A percentile compares a stretch with the other conserved stretches of the same genome.
Evolutionary conservation across 2,888 invertebrate species (phyloP).

Genomic region (Sarcophaga subvicina): DNA sequence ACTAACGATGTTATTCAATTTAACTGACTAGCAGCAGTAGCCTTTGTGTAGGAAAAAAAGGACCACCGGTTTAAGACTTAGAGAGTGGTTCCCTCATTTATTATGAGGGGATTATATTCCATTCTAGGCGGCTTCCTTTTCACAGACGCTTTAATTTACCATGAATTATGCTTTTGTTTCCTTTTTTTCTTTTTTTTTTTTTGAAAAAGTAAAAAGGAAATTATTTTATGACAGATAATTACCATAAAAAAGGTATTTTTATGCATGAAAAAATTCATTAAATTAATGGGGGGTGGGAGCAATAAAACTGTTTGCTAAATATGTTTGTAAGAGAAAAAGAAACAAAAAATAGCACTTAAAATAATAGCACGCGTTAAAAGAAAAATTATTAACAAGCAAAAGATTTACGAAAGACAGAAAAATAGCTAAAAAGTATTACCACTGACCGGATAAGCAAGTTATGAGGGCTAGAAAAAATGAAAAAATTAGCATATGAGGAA

Average conservation of each 20-base stretch:
- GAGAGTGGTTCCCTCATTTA: background rate
- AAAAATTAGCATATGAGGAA: too few species aligned
- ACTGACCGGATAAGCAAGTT: too few species aligned
- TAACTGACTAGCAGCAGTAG: background rate
- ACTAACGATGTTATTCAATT: conserved; percentile 29
- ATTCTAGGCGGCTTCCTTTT: background rate
- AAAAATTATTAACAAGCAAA: too few species aligned
- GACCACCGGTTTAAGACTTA: background rate
- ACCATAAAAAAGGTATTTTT: conserved; percentile 15
- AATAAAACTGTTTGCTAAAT: background rate
- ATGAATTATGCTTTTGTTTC: background rate
- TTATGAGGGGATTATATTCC: background rate
- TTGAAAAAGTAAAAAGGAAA: background rate
- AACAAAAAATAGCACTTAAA: too few species aligned
- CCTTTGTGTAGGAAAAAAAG: background rate
- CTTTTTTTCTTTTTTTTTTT: background rate
- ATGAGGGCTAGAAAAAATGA: too few species aligned
- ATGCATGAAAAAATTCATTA: background rate
- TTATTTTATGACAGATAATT: conserved; percentile 31
- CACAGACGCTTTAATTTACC: conserved; percentile 1
- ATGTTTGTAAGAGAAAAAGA: too few species aligned
- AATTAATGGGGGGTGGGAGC: background rate
- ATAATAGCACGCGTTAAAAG: too few species aligned
- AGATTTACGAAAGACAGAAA: too few species aligned
- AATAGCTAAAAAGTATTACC: too few species aligned